A percentile compares a stretch with the other conserved stretches of the same genome.
Evolutionary conservation across 2,888 invertebrate species (phyloP).

Genomic region (Nymphalis urticae): DNA sequence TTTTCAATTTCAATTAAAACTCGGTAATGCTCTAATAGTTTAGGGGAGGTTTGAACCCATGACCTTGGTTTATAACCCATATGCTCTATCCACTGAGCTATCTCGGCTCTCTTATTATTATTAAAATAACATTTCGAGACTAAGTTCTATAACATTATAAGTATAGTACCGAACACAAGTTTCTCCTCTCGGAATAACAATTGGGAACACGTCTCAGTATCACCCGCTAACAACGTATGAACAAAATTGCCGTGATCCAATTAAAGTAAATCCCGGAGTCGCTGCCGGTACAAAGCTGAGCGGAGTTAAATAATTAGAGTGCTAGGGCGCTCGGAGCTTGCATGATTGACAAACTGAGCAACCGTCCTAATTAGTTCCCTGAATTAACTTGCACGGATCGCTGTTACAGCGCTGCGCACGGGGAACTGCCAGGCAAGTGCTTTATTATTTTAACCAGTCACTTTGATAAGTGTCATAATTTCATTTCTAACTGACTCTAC

Average conservation of each 20-base stretch:
- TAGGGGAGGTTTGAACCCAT: too few relatives aligned
- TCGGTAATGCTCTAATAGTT: too few relatives aligned
- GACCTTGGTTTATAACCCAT: too few relatives aligned
- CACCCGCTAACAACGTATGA: constrained; percentile 38
- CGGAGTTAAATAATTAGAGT: constrained; percentile 59
- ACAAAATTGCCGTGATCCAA: constrained; percentile 49
- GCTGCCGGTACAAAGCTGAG: constrained; percentile 48
- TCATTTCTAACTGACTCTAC: too few relatives aligned
- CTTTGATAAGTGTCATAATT: too few relatives aligned
- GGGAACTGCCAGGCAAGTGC: neutral
- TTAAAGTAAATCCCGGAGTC: constrained; percentile 52
- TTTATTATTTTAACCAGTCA: neutral
- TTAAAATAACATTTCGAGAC: too few relatives aligned
- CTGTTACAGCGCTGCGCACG: constrained; percentile 45
- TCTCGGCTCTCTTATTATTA: too few relatives aligned
- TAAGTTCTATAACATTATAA: neutral
- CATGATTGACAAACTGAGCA: constrained; percentile 72
- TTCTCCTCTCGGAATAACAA: constrained; percentile 15
- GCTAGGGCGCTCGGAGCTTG: constrained; percentile 47
- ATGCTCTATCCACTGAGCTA: too few relatives aligned
- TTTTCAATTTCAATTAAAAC: too few relatives aligned
- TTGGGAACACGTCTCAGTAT: constrained; percentile 27
- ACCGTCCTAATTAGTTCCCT: constrained; percentile 68
- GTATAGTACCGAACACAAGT: neutral
- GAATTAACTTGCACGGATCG: constrained; percentile 55